These are phyloP conservation scores for Muntiacus muntjak DNA, from an alignment of 2,113 vertebrate genomes.

Conservation along the genomic window DNA sequence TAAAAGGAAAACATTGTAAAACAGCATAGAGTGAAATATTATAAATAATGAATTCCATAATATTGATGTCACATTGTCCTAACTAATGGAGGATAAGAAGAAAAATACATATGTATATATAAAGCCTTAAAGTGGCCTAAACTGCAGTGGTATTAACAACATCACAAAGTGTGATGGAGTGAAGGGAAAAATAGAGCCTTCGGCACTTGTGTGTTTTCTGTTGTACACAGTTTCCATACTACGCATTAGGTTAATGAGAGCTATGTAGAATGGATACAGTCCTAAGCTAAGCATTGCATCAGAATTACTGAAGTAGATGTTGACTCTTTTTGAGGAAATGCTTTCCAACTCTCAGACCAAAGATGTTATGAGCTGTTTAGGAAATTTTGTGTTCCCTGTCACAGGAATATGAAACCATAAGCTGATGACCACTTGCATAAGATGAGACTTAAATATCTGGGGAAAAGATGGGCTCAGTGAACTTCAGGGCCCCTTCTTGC, in stretches of 20 bases:
- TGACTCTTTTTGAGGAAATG: not conserved
- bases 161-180: not conserved
- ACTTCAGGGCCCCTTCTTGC: not conserved
- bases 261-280: not conserved
- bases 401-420: not conserved
- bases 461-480: not conserved
- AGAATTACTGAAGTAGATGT: not conserved
- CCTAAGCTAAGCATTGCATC: not conserved
- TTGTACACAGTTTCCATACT: not conserved
- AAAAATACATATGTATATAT: not conserved
- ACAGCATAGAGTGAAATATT: conserved; percentile 23
- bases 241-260: not conserved
- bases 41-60: conserved; percentile 62
- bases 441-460: not conserved
- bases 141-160: not conserved
- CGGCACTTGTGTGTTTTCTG: not conserved
- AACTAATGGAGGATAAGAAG: conserved; percentile 14
- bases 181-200: not conserved
- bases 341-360: not conserved
- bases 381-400: not conserved
- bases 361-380: not conserved
- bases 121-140: not conserved
- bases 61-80: not conserved
- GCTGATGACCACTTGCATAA: not conserved
- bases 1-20: conserved; percentile 38